These are phyloP conservation scores for Phasia obesa DNA, from an alignment of 2,888 invertebrate species.

Conservation along the genomic window DNA sequence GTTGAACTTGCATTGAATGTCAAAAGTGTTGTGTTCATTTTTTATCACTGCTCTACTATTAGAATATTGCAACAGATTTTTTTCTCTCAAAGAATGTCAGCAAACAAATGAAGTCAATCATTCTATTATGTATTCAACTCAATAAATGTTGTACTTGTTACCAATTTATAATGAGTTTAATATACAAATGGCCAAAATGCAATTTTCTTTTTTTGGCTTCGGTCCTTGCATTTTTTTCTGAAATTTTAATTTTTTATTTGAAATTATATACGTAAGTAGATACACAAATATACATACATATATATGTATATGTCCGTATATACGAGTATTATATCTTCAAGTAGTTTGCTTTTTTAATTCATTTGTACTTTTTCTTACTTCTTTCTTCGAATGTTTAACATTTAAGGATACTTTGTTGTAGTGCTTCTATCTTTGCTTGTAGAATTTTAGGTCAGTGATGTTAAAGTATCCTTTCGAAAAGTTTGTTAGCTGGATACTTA, in stretches of 20 bases:
- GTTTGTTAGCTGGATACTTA: not conserved
- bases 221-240: constrained; percentile 15
- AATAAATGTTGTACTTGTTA: constrained; percentile 69
- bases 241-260: constrained; percentile 24
- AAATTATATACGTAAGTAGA: too few species aligned
- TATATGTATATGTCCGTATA: not conserved
- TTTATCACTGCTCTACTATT: constrained; percentile 42
- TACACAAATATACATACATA: constrained; percentile 1
- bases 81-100: constrained; percentile 26
- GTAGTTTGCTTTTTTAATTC: constrained; percentile 46
- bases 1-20: constrained; percentile 70
- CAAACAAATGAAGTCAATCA: constrained; percentile 61
- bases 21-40: constrained; percentile 50
- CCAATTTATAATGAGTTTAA: constrained; percentile 70
- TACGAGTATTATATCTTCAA: not conserved
- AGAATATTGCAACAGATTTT: constrained; percentile 30
- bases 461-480: constrained; percentile 33
- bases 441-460: constrained; percentile 36
- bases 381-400: constrained; percentile 24
- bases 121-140: constrained; percentile 65
- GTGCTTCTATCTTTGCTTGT: constrained; percentile 36
- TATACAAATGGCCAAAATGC: constrained; percentile 67
- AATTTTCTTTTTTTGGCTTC: constrained; percentile 59
- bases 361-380: constrained; percentile 22
- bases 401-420: constrained; percentile 43